These are phyloP conservation scores for Trachelus troglodyta DNA, from an alignment of 2,888 invertebrate genomes.

Conservation along the genomic window DNA sequence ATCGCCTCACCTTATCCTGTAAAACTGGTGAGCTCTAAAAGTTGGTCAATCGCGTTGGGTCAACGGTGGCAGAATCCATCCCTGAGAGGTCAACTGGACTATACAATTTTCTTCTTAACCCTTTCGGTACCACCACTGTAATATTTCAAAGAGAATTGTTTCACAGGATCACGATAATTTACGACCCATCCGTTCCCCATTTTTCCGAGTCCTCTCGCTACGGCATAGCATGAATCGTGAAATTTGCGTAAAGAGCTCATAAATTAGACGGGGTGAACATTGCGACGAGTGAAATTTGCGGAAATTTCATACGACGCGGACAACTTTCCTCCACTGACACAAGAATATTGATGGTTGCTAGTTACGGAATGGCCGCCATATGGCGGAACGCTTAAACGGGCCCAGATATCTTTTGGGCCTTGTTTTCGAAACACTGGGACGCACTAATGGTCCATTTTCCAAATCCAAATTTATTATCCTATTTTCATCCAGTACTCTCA, in stretches of 20 bases:
- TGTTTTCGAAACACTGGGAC: background rate
- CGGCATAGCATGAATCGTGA: slow-evolving; percentile 9
- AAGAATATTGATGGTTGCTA: slow-evolving; percentile 28
- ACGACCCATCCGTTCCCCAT: slow-evolving; percentile 24
- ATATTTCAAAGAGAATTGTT: slow-evolving; percentile 36
- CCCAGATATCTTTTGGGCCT: background rate
- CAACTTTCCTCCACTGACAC: slow-evolving; percentile 11
- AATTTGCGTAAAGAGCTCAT: slow-evolving; percentile 2
- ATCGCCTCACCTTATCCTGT: background rate
- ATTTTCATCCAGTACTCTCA: slow-evolving; percentile 14
- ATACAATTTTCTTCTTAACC: slow-evolving; percentile 26
- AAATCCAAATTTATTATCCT: slow-evolving; percentile 29
- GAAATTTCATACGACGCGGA: slow-evolving; percentile 25
- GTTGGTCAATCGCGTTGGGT: slow-evolving; percentile 1
- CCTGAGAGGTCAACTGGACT: background rate
- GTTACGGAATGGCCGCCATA: slow-evolving; percentile 21
- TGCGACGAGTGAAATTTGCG: slow-evolving; percentile 41
- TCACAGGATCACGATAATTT: slow-evolving; percentile 31
- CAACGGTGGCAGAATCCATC: background rate
- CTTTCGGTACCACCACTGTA: slow-evolving; percentile 25
- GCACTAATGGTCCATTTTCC: background rate
- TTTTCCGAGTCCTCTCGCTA: slow-evolving; percentile 9
- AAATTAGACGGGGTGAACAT: slow-evolving; percentile 21
- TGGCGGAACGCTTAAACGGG: slow-evolving; percentile 8
- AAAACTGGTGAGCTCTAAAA: background rate